phyloP scores from a whole-genome alignment of 2,113 vertebrate species.

The Nothobranchius kuhntae region DNA sequence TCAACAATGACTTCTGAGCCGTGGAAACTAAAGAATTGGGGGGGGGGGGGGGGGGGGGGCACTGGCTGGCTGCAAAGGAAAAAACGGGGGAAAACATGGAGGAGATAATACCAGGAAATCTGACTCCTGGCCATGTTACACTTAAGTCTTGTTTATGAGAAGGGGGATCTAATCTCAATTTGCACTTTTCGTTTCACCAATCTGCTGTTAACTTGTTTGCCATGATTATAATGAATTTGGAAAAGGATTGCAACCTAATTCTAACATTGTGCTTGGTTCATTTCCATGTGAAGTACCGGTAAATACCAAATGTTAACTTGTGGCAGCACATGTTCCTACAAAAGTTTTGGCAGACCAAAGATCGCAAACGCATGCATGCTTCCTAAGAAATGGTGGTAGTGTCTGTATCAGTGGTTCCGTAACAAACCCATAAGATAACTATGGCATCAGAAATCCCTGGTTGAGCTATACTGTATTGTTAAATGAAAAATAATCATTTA shows the following conservation, averaged over 20 bases:
- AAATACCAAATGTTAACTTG: conserved; percentile 1
- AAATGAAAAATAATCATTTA: no score
- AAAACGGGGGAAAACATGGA: conserved; percentile 72
- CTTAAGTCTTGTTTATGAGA: conserved; percentile 69
- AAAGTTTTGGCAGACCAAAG: background rate
- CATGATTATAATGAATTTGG: background rate
- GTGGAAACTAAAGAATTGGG: conserved; percentile 76
- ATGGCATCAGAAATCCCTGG: no score
- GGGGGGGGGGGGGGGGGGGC: conserved; percentile 77
- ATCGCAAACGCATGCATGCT: background rate
- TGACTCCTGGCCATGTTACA: conserved; percentile 74
- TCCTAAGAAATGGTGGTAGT: no score
- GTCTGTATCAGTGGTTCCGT: no score
- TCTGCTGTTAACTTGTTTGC: conserved; percentile 7
- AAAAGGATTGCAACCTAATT: conserved; percentile 2
- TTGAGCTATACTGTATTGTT: no score
- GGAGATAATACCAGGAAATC: conserved; percentile 79
- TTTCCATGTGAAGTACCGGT: conserved; percentile 22
- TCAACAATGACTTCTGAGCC: conserved; percentile 56
- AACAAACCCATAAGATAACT: no score
- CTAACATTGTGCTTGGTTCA: background rate
- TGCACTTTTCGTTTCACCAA: conserved; percentile 17
- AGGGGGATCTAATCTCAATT: conserved; percentile 59
- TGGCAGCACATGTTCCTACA: background rate
- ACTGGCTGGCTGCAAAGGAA: conserved; percentile 76